Evolutionary conservation across 2,113 vertebrate species (phyloP).

Genomic region (Cercocebus atys): DNA sequence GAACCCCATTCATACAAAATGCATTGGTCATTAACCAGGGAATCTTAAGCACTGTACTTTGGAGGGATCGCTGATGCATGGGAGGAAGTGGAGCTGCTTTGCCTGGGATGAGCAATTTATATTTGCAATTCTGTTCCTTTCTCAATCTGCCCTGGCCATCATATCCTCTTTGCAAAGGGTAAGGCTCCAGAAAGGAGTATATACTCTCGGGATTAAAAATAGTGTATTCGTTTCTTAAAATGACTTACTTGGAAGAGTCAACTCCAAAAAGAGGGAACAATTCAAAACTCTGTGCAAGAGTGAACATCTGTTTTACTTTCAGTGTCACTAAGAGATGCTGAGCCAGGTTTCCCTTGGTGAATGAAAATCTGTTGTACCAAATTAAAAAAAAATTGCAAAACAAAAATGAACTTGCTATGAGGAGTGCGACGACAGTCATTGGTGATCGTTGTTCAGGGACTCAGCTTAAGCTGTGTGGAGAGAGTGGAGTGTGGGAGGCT

Average conservation of each 20-base stretch:
- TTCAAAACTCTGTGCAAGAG: not conserved
- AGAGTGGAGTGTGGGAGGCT: not conserved
- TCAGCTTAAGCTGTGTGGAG: not conserved
- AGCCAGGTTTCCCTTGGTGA: not conserved
- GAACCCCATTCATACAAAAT: slow-evolving; percentile 84
- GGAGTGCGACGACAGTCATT: not conserved
- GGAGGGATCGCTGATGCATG: accelerated
- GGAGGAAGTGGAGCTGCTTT: slow-evolving; percentile 66
- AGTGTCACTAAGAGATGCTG: not conserved
- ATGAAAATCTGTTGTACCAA: not conserved
- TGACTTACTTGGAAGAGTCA: not conserved
- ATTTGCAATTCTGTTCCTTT: slow-evolving; percentile 66
- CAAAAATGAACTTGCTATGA: not conserved
- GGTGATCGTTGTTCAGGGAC: not conserved
- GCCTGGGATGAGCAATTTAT: slow-evolving; percentile 61
- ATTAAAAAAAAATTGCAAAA: not conserved
- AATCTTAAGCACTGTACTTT: slow-evolving; percentile 50
- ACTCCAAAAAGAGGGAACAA: not conserved
- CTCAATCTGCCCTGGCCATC: not conserved
- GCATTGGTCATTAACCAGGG: slow-evolving; percentile 73
- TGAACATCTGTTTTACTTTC: not conserved
- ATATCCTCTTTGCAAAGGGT: not conserved
- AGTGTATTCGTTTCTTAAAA: not conserved
- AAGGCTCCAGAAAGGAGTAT: slow-evolving; percentile 48
- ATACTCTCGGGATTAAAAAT: not conserved